Base-by-base conservation (phyloP, 30 jellyfish, hydroid and myxozoan species). In the Sanderia malayensis region DNA sequence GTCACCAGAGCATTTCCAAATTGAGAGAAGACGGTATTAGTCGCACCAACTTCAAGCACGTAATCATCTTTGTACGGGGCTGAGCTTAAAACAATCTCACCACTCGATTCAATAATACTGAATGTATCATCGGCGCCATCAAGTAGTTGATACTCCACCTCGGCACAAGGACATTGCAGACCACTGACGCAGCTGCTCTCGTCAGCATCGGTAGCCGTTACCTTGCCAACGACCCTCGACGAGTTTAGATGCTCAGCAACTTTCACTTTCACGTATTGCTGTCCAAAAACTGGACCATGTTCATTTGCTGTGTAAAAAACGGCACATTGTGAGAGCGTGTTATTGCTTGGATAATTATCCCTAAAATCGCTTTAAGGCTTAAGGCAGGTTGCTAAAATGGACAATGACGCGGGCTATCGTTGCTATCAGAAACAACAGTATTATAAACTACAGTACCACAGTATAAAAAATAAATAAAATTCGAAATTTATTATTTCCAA, bases 101-200 rank as follows among this genome's bases (percentile, higher is more conserved):
- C 90, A 2, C 70, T 2, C 37, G 31, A 23, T 24, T 34, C n/a
- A 44, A 65, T 59, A 58, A 79, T 46, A 0, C 52, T 4, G 55
- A 79, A 79, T 13, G 90, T 66, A 7, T 31, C 76, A 31, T 79
- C 82, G 10, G 82, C 82, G 3, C 90, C 82, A 4, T 66, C 90
- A 29, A 65, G 57, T 0, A 79, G 24, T 2, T 55, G 34, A 73
- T 80, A 80, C 22, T 15, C 1, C 17, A 68, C 52, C 31, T 69
- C 67, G 30, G 93, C 93, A 28, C 93, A 80, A 18, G 85, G 93
- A 34, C 93, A 80, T 30, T 69, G 31, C 44, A 64, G 32, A n/a
- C 26, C 57, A 26, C 33, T 41, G 26, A 64, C 55, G 65, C 93
- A 80, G 69, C 9, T 53, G 22, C 57, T n/a, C 13, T 30, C 59